phyloP scores from a whole-genome alignment of 2,797 vertebrate species.

The Tolypeutes matacus region DNA sequence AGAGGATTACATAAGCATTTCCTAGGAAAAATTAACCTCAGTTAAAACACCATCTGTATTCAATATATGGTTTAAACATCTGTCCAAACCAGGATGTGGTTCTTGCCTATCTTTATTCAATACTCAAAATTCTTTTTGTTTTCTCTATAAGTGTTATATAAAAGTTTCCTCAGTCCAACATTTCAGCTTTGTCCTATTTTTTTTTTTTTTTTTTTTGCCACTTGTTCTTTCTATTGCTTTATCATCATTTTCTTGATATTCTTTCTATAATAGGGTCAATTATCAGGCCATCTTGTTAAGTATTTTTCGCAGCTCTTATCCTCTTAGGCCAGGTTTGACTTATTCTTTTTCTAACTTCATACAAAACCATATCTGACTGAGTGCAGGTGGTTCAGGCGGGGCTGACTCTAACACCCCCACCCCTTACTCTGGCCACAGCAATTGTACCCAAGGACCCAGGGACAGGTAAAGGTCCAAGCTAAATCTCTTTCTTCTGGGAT shows the following conservation, averaged over 20 bases:
- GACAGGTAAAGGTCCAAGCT: not conserved
- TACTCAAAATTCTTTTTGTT: not conserved
- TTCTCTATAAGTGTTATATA: not conserved
- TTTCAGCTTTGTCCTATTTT: not conserved
- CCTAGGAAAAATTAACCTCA: conserved; percentile 43
- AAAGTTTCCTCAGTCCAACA: not conserved
- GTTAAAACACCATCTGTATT: conserved; percentile 42
- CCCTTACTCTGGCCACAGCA: not conserved
- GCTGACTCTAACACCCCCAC: too few relatives aligned
- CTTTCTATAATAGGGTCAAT: conserved; percentile 24
- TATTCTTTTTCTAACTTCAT: not conserved
- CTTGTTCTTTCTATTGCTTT: conserved; percentile 4
- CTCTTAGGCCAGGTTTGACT: not conserved
- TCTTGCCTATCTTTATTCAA: not conserved
- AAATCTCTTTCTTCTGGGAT: not conserved
- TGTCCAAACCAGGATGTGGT: not conserved
- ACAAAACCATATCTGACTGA: not conserved
- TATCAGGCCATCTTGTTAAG: not conserved
- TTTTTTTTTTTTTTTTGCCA: too few relatives aligned
- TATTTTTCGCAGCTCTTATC: not conserved
- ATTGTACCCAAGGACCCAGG: not conserved
- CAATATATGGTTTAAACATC: conserved; percentile 15
- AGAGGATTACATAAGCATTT: conserved; percentile 22
- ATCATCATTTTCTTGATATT: not conserved
- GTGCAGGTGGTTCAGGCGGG: rapidly evolving